Conservation (phyloP, 2,797 vertebrate species). For the Melanotaenia parkinsoni region DNA sequence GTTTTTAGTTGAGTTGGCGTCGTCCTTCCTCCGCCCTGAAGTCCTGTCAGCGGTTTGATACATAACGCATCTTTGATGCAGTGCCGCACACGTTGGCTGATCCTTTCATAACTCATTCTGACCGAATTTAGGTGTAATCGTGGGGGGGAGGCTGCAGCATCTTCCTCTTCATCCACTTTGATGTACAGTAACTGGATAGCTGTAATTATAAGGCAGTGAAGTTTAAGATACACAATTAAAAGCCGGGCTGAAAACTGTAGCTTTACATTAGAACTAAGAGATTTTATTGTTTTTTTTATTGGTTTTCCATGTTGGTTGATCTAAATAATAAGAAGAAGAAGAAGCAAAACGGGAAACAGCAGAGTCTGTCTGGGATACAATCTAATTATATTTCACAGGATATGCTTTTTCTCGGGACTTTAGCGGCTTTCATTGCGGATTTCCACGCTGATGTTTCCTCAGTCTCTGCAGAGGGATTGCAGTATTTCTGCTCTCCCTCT, state of each 20-base stretch:
- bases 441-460: conserved; percentile 49
- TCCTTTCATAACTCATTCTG: conserved; percentile 46
- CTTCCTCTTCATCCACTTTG: background rate
- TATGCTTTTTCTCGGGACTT: conserved; percentile 32
- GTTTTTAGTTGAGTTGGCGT: conserved; percentile 58
- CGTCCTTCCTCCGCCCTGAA: conserved; percentile 68
- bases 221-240: conserved; percentile 6
- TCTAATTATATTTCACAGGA: conserved; percentile 30
- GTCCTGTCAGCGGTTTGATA: conserved; percentile 56
- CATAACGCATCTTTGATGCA: conserved; percentile 48
- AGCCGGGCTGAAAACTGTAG: background rate
- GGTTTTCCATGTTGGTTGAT: background rate
- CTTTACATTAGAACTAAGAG: background rate
- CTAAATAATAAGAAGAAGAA: background rate
- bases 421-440: conserved; percentile 48
- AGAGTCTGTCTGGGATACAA: background rate
- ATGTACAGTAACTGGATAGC: background rate
- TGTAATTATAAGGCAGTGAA: background rate
- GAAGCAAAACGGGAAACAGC: background rate
- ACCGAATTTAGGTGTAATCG: conserved; percentile 17
- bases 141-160: background rate
- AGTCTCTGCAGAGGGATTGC: conserved; percentile 75
- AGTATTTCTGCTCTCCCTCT: conserved; percentile 66
- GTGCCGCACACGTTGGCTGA: conserved; percentile 36
- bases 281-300: background rate